Base-by-base conservation (phyloP, 2,888 invertebrate genomes). In the Drepanosiphum platanoidis region DNA sequence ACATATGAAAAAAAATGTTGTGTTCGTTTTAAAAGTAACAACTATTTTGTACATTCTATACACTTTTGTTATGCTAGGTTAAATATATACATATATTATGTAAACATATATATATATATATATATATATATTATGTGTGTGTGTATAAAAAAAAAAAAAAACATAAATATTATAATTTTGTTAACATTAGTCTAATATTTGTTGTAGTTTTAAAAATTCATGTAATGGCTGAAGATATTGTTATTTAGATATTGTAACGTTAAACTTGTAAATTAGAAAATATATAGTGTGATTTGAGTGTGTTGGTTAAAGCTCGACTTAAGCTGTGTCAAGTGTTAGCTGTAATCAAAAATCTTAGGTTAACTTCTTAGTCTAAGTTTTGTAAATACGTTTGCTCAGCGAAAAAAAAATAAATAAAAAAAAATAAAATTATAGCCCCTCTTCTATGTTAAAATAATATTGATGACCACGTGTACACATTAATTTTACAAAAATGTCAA, bases 21-120 rank as follows among this genome's bases (percentile, higher is more conserved):
- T 84, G 83, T 84, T 84, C 83, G 72, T 84, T 83, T 42, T 84
- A 36, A 82, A 72, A 81, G 34, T 83, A 64, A 66, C 46, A 84
- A 39, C 22, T 75, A 75, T 84, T 84, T 84, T 84, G 68, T 84
- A 84, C 52, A 75, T 84, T 64, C 75, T 84, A 82, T 82, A 71
- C 36, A 71, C 34, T 30, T 75, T 83, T 75, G 75, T 75, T 84
- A 75, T 84, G 30, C 9, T 75, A 84, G 46, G 34, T 83, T 66
- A 66, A 83, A 22, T 52, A 15, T 36, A 15, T 75, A 36, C 34
- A 36, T 77, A 27, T 36, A 27, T 61, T 8, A 27, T 61, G n/a
- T 61, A 70, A 70, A 27, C 13, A n/a, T 80, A 78, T 78, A 71
- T 39, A 34, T 58, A 75, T 30, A 39, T 64, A 36, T 27, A 61